Evolutionary conservation across 1,140 invertebrate genomes (phyloP).

Genomic region (Patella vulgata): DNA sequence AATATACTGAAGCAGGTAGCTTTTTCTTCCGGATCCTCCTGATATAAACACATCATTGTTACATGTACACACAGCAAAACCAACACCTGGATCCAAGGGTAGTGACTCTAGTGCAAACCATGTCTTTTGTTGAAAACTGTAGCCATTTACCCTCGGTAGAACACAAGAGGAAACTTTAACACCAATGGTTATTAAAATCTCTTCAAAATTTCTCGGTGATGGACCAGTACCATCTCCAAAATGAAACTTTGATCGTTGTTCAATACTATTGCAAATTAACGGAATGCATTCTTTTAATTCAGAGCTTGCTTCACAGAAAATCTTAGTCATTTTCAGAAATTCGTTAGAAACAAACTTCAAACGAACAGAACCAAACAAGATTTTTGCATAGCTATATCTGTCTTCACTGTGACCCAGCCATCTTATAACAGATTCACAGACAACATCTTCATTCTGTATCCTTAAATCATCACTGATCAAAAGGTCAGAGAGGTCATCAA

Average conservation of each 20-base stretch:
- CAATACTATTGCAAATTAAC: slow-evolving; percentile 13
- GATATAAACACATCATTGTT: slow-evolving; percentile 42
- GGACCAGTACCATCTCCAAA: neutral
- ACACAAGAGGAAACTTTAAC: too few species aligned
- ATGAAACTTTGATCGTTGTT: slow-evolving; percentile 17
- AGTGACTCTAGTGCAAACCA: slow-evolving; percentile 35
- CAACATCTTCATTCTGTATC: slow-evolving; percentile 37
- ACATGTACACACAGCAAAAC: slow-evolving; percentile 42
- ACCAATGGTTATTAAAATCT: slow-evolving; percentile 3
- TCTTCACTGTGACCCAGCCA: slow-evolving; percentile 41
- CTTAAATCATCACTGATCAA: slow-evolving; percentile 39
- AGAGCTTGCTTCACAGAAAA: neutral
- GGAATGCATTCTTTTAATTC: slow-evolving; percentile 3
- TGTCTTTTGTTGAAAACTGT: slow-evolving; percentile 12
- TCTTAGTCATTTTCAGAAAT: slow-evolving; percentile 12
- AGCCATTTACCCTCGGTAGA: too few species aligned
- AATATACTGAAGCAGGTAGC: slow-evolving; percentile 34
- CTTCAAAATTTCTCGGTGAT: slow-evolving; percentile 14
- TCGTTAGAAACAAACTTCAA: slow-evolving; percentile 29
- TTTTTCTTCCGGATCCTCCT: slow-evolving; percentile 32
- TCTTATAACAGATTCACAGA: slow-evolving; percentile 33
- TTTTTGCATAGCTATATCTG: slow-evolving; percentile 27
- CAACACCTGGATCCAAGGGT: slow-evolving; percentile 43
- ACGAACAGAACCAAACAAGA: slow-evolving; percentile 31
- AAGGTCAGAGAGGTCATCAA: slow-evolving; percentile 30